Percentiles rank a stretch among this genome's conserved stretches.
These are phyloP conservation scores for Cynaeus angustus DNA, from an alignment of 2,888 invertebrate genomes.

Conservation along the genomic window DNA sequence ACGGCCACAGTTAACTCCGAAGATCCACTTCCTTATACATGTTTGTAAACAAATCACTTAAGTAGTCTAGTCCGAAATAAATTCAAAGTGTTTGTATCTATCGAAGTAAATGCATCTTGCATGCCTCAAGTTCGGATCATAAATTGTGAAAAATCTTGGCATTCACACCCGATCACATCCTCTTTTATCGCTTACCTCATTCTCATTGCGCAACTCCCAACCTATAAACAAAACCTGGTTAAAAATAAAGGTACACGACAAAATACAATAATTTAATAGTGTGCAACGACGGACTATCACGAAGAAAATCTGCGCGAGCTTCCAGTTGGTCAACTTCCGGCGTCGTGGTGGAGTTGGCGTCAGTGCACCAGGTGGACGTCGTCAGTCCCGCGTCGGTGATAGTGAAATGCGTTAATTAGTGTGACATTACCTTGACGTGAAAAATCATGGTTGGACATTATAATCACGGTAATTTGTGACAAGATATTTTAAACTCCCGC, in stretches of 20 bases:
- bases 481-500: background rate
- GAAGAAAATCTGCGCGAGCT: slow-evolving; percentile 44
- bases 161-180: slow-evolving; percentile 30
- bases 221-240: slow-evolving; percentile 40
- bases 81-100: slow-evolving; percentile 2
- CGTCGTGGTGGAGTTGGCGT: slow-evolving; percentile 36
- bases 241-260: slow-evolving; percentile 39
- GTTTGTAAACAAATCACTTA: slow-evolving; percentile 52
- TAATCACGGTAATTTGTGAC: slow-evolving; percentile 59
- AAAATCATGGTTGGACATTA: slow-evolving; percentile 61
- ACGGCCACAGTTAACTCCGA: slow-evolving; percentile 26
- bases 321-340: slow-evolving; percentile 35
- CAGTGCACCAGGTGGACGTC: slow-evolving; percentile 44
- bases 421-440: slow-evolving; percentile 53
- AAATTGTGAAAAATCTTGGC: slow-evolving; percentile 40
- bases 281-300: slow-evolving; percentile 28
- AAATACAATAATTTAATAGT: slow-evolving; percentile 40
- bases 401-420: slow-evolving; percentile 60
- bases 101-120: slow-evolving; percentile 30
- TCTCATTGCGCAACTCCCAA: slow-evolving; percentile 38
- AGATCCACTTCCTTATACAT: slow-evolving; percentile 46
- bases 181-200: slow-evolving; percentile 48
- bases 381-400: slow-evolving; percentile 27
- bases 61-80: slow-evolving; percentile 26
- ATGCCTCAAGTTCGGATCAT: slow-evolving; percentile 6